Conservation (phyloP, 2,797 vertebrate genomes). For the Nannoperca australis region DNA sequence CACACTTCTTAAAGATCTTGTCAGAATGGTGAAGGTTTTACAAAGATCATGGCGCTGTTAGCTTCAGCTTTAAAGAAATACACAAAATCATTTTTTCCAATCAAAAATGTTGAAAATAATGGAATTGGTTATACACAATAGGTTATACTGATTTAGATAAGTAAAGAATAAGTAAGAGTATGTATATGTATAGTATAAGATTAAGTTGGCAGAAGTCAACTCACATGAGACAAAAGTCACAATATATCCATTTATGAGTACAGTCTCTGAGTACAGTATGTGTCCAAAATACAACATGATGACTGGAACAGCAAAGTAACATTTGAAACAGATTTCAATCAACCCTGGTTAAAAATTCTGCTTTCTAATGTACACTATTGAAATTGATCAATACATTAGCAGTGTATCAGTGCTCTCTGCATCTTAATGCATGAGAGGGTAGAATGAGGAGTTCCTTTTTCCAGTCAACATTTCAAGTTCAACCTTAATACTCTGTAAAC, state of each 20-base stretch:
- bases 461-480: neutral
- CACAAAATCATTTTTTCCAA: neutral
- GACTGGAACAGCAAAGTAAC: constrained; percentile 10
- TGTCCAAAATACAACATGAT: neutral
- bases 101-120: neutral
- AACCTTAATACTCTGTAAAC: too few species aligned
- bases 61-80: constrained; percentile 24
- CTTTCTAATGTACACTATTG: constrained; percentile 19
- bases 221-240: neutral
- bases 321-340: constrained; percentile 9
- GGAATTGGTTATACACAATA: neutral
- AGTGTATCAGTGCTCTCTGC: neutral
- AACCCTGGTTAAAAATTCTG: neutral
- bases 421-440: neutral
- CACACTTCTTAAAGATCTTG: constrained; percentile 21
- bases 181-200: too few species aligned
- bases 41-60: neutral
- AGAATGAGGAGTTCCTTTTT: neutral
- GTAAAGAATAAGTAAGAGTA: neutral
- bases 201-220: neutral
- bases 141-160: neutral
- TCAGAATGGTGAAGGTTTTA: constrained; percentile 27
- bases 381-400: constrained; percentile 5
- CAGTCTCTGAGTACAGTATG: neutral
- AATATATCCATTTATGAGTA: neutral